A percentile compares a stretch with the other conserved stretches of the same genome.
Conservation (phyloP, 2,113 vertebrate species). For the Peromyscus leucopus region DNA sequence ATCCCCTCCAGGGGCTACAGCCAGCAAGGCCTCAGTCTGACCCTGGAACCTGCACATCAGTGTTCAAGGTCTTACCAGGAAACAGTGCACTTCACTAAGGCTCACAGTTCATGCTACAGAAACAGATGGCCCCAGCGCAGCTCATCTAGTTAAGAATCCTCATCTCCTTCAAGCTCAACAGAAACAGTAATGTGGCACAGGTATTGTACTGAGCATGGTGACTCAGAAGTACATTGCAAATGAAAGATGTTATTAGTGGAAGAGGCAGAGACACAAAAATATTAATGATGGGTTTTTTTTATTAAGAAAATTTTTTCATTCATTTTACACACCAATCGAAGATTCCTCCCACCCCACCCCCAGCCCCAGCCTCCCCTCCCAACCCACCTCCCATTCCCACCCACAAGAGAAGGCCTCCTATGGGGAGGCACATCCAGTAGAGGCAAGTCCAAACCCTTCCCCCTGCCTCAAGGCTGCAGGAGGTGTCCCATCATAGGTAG, state of each 20-base stretch:
- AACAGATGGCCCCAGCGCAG: background rate
- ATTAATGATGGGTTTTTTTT: background rate
- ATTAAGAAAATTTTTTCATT: no score
- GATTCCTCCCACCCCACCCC: no score
- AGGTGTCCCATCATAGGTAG: no score
- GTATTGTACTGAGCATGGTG: background rate
- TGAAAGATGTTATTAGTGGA: fast-evolving
- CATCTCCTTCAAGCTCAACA: background rate
- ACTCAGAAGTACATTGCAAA: background rate
- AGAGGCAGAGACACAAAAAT: background rate
- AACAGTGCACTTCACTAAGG: fast-evolving
- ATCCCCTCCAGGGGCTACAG: background rate
- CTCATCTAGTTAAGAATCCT: background rate
- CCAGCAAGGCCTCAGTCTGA: background rate
- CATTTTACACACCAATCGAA: no score
- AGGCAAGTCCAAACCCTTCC: no score
- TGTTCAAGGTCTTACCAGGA: background rate
- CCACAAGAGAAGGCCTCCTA: no score
- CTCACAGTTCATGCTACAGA: background rate
- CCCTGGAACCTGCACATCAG: background rate
- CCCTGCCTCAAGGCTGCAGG: no score
- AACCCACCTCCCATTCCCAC: no score
- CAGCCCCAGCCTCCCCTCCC: no score
- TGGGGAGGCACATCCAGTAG: no score
- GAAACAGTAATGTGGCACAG: background rate